phyloP scores from a whole-genome alignment of 2,797 vertebrate genomes.

The Gorsachius magnificus region DNA sequence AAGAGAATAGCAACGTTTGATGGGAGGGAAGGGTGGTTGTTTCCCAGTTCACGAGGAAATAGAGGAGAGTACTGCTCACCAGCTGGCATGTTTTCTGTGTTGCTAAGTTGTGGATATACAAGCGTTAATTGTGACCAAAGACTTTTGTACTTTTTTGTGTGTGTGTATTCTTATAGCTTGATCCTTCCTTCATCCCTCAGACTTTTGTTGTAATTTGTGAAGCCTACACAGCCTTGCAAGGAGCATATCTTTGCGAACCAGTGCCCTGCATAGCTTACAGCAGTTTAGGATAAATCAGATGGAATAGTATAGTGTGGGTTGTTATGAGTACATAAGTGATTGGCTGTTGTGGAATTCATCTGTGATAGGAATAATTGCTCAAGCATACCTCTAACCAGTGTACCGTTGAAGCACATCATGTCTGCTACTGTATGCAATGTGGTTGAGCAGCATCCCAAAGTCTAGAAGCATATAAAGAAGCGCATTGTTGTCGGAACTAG shows the following conservation, averaged over 20 bases:
- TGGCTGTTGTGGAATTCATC: background rate
- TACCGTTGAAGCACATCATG: background rate
- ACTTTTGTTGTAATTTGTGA: background rate
- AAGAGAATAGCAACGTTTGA: background rate
- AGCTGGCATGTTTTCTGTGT: background rate
- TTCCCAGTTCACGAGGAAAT: background rate
- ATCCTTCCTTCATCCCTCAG: background rate
- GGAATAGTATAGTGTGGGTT: background rate
- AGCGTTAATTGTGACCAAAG: background rate
- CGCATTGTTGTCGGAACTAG: background rate
- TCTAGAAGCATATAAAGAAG: background rate
- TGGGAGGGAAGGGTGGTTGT: background rate
- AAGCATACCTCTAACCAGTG: background rate
- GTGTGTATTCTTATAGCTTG: background rate
- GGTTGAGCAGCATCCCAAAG: background rate
- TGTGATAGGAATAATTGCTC: background rate
- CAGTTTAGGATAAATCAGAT: background rate
- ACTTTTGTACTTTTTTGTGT: background rate
- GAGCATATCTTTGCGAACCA: background rate
- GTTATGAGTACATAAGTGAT: background rate
- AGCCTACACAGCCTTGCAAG: background rate
- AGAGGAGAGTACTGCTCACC: background rate
- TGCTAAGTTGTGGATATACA: background rate
- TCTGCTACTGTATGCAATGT: background rate
- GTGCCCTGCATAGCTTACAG: background rate